Evolutionary conservation across 2,888 invertebrate genomes (phyloP).

Genomic region (Pollenia amentaria): DNA sequence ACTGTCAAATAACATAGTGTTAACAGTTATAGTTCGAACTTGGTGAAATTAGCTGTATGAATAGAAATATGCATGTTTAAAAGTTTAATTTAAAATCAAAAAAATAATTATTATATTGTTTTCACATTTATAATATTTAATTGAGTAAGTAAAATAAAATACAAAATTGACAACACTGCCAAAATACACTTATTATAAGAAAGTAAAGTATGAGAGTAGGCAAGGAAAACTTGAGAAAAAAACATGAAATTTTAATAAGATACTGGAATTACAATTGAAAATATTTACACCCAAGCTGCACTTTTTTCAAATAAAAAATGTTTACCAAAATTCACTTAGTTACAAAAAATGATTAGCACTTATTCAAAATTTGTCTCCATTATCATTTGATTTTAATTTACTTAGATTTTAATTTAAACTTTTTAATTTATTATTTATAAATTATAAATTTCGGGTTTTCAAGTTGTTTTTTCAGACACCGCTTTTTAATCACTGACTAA

Average conservation of each 20-base stretch:
- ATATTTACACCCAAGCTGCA: not conserved
- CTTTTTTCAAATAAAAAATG: not conserved
- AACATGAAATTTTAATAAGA: too few species aligned
- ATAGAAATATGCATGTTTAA: too few species aligned
- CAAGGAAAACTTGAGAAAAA: not conserved
- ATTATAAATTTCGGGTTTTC: not conserved
- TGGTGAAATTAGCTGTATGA: too few species aligned
- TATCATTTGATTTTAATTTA: not conserved
- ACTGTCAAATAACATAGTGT: too few species aligned
- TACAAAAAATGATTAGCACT: too few species aligned
- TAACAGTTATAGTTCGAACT: too few species aligned
- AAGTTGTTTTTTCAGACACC: constrained; percentile 51
- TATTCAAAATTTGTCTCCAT: too few species aligned
- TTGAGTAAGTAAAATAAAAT: not conserved
- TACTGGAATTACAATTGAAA: too few species aligned
- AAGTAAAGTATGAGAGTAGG: not conserved
- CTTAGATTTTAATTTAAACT: constrained; percentile 15
- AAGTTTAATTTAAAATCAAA: too few species aligned
- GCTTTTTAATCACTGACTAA: constrained; percentile 64
- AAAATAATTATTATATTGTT: too few species aligned
- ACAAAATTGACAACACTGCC: not conserved
- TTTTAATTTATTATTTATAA: not conserved
- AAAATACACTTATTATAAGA: not conserved
- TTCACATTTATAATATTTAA: too few species aligned
- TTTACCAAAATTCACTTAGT: not conserved